These are phyloP conservation scores for Rhyzopertha dominica DNA, from an alignment of 1,140 invertebrate genomes.

Conservation along the genomic window DNA sequence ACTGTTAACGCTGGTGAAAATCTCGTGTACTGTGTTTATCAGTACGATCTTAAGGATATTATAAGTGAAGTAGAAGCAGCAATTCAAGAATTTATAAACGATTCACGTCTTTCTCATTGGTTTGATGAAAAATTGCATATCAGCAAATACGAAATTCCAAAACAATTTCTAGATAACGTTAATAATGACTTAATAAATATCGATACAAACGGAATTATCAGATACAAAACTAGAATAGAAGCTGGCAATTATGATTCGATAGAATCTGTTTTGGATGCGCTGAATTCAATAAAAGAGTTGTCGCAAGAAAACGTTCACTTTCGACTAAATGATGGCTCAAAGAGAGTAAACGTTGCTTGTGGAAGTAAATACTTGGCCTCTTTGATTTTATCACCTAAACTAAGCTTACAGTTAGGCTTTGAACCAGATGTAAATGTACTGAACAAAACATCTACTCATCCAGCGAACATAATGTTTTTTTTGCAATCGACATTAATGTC, in stretches of 20 bases:
- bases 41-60: no score
- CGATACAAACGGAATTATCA: neutral
- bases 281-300: neutral
- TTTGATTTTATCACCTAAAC: constrained; percentile 21
- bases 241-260: constrained; percentile 8
- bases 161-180: no score
- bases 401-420: constrained; percentile 26
- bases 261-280: constrained; percentile 5
- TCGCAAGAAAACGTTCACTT: neutral
- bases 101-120: no score
- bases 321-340: neutral
- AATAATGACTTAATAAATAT: neutral
- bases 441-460: constrained; percentile 20
- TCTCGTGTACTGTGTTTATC: constrained; percentile 3
- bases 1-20: constrained; percentile 1
- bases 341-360: neutral
- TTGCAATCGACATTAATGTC: neutral
- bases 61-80: no score
- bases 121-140: no score
- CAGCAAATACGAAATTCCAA: no score
- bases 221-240: constrained; percentile 2
- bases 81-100: no score
- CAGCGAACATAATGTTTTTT: constrained; percentile 14
- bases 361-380: constrained; percentile 4
- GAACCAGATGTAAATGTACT: constrained; percentile 24